phyloP scores from a whole-genome alignment of 2,113 vertebrate genomes.

The Gavia stellata region DNA sequence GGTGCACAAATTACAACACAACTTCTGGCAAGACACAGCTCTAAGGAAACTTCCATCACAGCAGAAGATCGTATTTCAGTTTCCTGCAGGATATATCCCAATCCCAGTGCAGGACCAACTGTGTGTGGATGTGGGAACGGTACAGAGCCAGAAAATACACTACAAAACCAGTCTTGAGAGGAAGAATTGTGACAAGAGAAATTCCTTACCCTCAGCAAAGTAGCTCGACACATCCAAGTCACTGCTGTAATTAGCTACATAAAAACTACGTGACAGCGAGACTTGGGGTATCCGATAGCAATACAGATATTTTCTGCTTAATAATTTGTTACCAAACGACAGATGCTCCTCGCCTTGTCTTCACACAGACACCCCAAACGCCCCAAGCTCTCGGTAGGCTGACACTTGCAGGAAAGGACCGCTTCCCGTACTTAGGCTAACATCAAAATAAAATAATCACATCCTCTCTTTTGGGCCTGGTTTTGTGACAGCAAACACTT shows the following conservation, averaged over 20 bases:
- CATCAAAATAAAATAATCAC: neutral
- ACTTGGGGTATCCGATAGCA: neutral
- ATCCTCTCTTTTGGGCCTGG: neutral
- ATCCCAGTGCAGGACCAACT: neutral
- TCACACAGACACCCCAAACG: neutral
- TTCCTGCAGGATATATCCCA: constrained; percentile 37
- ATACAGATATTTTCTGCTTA: neutral
- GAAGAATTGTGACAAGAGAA: constrained; percentile 8
- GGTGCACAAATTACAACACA: neutral
- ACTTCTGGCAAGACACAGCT: constrained; percentile 9
- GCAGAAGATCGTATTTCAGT: neutral
- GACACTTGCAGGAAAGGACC: neutral
- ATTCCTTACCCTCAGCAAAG: constrained; percentile 20
- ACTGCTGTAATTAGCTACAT: neutral
- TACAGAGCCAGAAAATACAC: neutral
- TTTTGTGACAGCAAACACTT: neutral
- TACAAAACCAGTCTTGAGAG: neutral
- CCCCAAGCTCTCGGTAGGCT: neutral
- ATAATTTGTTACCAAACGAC: neutral
- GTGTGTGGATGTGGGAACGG: neutral
- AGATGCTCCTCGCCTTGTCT: neutral
- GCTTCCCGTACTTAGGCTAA: neutral
- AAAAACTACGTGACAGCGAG: neutral
- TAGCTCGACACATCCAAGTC: neutral
- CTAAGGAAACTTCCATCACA: constrained; percentile 31